These are phyloP conservation scores for Leucozona laternaria DNA, from an alignment of 2,888 invertebrate genomes.

Conservation along the genomic window DNA sequence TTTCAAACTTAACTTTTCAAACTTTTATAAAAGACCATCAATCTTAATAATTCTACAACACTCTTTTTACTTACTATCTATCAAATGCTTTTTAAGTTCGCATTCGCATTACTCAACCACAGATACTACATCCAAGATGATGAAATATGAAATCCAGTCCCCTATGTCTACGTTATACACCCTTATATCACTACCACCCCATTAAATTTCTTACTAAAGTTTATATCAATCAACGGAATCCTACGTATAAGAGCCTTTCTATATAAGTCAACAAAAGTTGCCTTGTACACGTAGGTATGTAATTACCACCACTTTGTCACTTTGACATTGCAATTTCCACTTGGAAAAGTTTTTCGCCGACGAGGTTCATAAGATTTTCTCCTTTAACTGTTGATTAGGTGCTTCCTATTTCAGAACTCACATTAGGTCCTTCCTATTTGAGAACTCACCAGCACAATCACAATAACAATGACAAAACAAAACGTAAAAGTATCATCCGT, in stretches of 20 bases:
- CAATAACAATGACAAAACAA: too few relatives aligned
- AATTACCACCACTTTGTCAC: slow-evolving; percentile 19
- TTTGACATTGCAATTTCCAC: not conserved
- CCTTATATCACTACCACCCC: not conserved
- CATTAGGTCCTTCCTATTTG: not conserved
- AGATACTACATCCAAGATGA: not conserved
- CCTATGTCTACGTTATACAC: not conserved
- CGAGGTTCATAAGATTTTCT: not conserved
- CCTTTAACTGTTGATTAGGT: slow-evolving; percentile 12
- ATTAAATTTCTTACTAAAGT: not conserved
- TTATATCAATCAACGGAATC: not conserved
- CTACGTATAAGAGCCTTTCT: not conserved
- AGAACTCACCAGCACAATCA: too few relatives aligned
- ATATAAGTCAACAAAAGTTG: not conserved
- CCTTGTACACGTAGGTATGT: not conserved
- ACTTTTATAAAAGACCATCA: slow-evolving; percentile 6
- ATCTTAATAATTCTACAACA: not conserved
- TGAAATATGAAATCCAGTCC: not conserved
- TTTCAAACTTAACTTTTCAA: not conserved
- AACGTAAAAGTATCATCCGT: not conserved
- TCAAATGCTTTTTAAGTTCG: not conserved
- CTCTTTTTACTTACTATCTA: not conserved
- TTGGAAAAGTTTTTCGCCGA: slow-evolving; percentile 12
- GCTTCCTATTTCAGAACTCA: not conserved
- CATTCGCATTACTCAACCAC: not conserved